These are phyloP conservation scores for Globodera ellingtonae DNA, from an alignment of 1,140 invertebrate genomes.

Conservation along the genomic window DNA sequence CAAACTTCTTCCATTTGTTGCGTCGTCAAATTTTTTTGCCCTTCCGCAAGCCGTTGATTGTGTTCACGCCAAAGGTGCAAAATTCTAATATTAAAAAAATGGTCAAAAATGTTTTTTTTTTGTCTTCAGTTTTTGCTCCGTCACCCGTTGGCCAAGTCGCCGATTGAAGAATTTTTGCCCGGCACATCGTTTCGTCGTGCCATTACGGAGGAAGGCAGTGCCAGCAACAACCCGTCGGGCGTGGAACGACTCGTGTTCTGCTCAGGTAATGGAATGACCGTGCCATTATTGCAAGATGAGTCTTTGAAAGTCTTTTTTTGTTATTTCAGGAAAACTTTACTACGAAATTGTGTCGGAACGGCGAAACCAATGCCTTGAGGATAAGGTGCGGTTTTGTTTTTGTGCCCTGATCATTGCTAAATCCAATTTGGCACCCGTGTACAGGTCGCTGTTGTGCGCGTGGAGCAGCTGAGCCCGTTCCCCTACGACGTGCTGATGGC, in stretches of 20 bases:
- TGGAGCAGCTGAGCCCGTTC: constrained; percentile 96
- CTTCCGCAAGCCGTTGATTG: constrained; percentile 90
- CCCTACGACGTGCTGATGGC: constrained; percentile 90
- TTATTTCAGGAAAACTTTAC: constrained; percentile 91
- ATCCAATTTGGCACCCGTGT: background rate
- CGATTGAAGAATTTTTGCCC: constrained; percentile 82
- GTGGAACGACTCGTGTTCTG: constrained; percentile 69
- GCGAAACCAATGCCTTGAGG: constrained; percentile 76
- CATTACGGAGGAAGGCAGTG: constrained; percentile 57
- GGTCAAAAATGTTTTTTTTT: background rate
- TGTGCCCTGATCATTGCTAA: background rate
- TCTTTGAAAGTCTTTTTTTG: constrained; percentile 77
- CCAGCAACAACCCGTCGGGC: constrained; percentile 47
- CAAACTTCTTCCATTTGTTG: constrained; percentile 93
- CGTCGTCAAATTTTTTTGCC: constrained; percentile 91
- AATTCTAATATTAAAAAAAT: background rate
- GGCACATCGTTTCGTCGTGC: constrained; percentile 59
- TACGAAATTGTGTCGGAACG: constrained; percentile 90
- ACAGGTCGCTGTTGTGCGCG: constrained; percentile 78
- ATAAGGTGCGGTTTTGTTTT: constrained; percentile 65
- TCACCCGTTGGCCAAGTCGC: constrained; percentile 89
- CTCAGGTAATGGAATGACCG: constrained; percentile 85
- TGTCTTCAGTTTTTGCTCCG: constrained; percentile 76
- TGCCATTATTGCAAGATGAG: constrained; percentile 64
- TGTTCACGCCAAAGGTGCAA: constrained; percentile 87